phyloP scores from a whole-genome alignment of 2,888 invertebrate species.

The Acanthosepion pharaonis region DNA sequence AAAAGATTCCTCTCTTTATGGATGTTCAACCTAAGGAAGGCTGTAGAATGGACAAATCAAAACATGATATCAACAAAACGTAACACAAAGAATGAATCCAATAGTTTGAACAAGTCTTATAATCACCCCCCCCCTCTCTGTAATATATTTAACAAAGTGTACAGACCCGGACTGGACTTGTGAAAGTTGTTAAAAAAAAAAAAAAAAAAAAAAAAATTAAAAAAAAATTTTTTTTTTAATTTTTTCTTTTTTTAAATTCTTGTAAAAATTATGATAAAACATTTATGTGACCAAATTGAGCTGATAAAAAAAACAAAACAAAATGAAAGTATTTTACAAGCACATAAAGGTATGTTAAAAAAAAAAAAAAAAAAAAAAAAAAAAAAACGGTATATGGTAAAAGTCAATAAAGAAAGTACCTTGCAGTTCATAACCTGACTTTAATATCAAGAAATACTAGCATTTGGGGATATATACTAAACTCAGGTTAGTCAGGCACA shows the following conservation, averaged over 20 bases:
- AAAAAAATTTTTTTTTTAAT: neutral
- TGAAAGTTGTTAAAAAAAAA: neutral
- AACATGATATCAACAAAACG: neutral
- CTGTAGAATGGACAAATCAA: neutral
- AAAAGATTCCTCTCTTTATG: too few relatives aligned
- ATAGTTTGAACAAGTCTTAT: neutral
- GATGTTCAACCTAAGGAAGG: neutral
- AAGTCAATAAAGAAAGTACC: too few relatives aligned
- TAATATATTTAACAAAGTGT: neutral
- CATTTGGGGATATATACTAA: too few relatives aligned
- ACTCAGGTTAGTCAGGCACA: too few relatives aligned
- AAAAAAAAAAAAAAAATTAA: too few relatives aligned
- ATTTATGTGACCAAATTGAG: neutral
- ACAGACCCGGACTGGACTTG: constrained; percentile 33
- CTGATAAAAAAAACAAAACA: too few relatives aligned
- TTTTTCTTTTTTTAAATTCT: neutral
- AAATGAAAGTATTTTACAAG: neutral
- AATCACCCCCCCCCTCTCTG: neutral
- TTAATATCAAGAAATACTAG: too few relatives aligned
- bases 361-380: too few relatives aligned
- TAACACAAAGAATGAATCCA: neutral
- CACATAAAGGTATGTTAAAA: neutral
- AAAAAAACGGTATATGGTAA: too few relatives aligned
- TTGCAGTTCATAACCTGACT: too few relatives aligned
- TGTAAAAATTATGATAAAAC: neutral